Conservation (phyloP, 2,888 invertebrate species). For the Volucella bombylans region DNA sequence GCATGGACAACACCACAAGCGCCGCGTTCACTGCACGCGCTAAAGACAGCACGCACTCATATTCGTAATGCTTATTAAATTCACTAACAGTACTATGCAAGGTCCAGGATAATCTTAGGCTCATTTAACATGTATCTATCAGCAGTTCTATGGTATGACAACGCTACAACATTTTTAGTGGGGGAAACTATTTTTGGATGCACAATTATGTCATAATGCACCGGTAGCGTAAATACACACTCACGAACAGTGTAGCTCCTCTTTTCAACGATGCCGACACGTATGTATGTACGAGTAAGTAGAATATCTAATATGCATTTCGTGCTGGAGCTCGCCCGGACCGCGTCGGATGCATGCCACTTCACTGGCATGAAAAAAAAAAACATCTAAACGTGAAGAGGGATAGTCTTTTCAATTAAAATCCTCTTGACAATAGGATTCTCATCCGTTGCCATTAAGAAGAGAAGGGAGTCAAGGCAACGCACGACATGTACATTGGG, state of each 20-base stretch:
- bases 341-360: constrained; percentile 66
- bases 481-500: constrained; percentile 23
- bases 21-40: neutral
- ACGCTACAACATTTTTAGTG: constrained; percentile 20
- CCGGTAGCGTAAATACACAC: constrained; percentile 7
- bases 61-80: constrained; percentile 1
- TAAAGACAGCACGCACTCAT: neutral
- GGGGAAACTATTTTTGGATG: constrained; percentile 66
- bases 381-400: neutral
- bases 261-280: neutral
- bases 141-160: constrained; percentile 36
- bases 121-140: constrained; percentile 64
- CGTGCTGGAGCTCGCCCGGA: constrained; percentile 24
- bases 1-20: neutral
- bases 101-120: constrained; percentile 60
- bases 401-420: constrained; percentile 69
- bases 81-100: constrained; percentile 26
- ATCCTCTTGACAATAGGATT: constrained; percentile 63
- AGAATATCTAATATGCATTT: constrained; percentile 37
- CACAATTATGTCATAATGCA: constrained; percentile 66
- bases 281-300: neutral
- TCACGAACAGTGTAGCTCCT: constrained; percentile 8
- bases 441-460: constrained; percentile 60
- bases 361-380: constrained; percentile 31
- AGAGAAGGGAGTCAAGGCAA: constrained; percentile 31